Evolutionary conservation across 30 jellyfish, hydroid and myxozoan species (phyloP), one percentile per base, ranked within the genome.

Genomic region (Phacellophora camtschatica): DNA sequence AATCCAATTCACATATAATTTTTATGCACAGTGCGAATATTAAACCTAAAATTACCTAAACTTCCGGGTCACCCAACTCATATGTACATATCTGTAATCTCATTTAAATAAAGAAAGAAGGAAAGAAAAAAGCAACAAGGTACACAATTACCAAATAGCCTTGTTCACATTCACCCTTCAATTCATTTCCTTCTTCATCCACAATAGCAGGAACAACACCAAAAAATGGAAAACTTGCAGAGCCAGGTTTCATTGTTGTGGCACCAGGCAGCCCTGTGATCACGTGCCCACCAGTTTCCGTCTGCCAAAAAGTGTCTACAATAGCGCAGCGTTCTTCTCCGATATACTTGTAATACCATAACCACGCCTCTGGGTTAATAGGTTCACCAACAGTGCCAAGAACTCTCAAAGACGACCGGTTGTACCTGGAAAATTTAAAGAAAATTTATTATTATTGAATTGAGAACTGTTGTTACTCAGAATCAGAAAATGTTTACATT

Each of bases 351-450:
- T 93, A 87, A 58, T 93, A 93, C 99, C 99, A 93, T 16, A 93
- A 73, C 99, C 99, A 93, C 12, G 99, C 99, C 64, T 93, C 99
- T 39, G 99, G 99, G 62, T 93, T 93, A 77, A 93, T 93, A 8
- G 99, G 99, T 58, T 93, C 99, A 42, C 99, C 99, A 25, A 93
- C 99, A 2, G 99, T 93, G 5, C 99, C 99, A 28, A 93, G 91
- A 45, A 93, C 96, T 54, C 85, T 66, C 79, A 93, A 53, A 35
- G 96, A 78, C 9, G 96, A 82, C 22, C 92, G 87, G 71, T 87
- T 85, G 77, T 93, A 84, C 66, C 99, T 93, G 12, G 15, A 42
- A n/a, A n/a, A n/a, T n/a, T n/a, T n/a, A n/a, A n/a, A n/a, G n/a
- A n/a, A n/a, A n/a, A n/a, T n/a, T n/a, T n/a, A n/a, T n/a, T n/a